Evolutionary conservation across 2,113 vertebrate genomes (phyloP).

Genomic region (Tenebrosternarchus preto): DNA sequence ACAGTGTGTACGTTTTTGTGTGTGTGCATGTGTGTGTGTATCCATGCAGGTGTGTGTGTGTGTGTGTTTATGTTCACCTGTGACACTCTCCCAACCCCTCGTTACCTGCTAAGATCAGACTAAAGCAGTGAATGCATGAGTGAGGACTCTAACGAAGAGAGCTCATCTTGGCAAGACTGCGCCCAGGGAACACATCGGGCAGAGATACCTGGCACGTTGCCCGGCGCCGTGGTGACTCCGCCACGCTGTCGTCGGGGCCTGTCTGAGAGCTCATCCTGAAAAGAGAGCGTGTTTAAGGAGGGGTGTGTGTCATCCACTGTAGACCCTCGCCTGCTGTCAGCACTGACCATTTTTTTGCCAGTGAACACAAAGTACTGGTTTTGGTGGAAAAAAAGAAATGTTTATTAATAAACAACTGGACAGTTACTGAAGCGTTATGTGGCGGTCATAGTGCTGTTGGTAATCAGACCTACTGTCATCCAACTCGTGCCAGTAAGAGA

Average conservation of each 20-base stretch:
- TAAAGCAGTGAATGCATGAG: too few relatives aligned
- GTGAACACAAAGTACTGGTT: too few relatives aligned
- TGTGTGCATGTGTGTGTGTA: not conserved
- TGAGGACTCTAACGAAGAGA: not conserved
- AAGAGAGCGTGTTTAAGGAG: not conserved
- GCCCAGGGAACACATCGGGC: not conserved
- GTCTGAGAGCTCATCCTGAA: not conserved
- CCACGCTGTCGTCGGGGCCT: not conserved
- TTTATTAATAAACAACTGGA: too few relatives aligned
- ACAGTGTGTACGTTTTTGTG: not conserved
- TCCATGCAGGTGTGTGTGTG: too few relatives aligned
- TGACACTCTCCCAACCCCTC: not conserved
- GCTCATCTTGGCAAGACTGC: not conserved
- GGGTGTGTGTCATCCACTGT: not conserved
- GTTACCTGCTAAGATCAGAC: constrained; percentile 11
- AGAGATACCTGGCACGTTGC: too few relatives aligned
- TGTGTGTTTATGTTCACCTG: not conserved
- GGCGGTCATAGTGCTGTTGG: too few relatives aligned
- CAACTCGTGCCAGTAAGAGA: not conserved
- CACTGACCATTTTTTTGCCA: too few relatives aligned
- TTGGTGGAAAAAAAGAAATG: too few relatives aligned
- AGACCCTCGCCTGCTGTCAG: too few relatives aligned
- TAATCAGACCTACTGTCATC: not conserved
- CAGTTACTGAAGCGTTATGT: too few relatives aligned
- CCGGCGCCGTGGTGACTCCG: not conserved